Base-by-base conservation (phyloP, 2,888 invertebrate species). In the Trissoscelio sp. region DNA sequence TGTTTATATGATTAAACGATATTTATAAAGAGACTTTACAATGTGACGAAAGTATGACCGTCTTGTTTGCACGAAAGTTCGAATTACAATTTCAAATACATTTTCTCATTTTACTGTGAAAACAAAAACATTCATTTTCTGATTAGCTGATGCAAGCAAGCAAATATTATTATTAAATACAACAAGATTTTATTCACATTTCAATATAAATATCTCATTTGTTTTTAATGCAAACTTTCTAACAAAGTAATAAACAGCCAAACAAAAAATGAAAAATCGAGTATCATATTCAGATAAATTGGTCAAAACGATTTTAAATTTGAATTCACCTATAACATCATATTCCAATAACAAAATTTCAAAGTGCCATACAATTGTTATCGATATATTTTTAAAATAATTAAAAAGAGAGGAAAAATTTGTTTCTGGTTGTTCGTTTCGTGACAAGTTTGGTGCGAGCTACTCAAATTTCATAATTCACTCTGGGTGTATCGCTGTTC, bases 401-500 rank as follows among this genome's bases (percentile, higher is more conserved):
- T 60, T 37, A 53, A 11, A 62, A 18, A 39, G 42, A 53, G 34
- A 24, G 28, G 12, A 53, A 75, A 75, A 67, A 60, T 60, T 58
- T 64, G 46, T 64, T 24, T 53, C 64, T 46, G 46, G 69, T 42
- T 44, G 57, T 55, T 46, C 60, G 28, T 60, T 79, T 51, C 79
- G 67, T 79, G 79, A 73, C 72, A 72, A 67, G 37, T 79, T 67
- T 67, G 60, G 24, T 53, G 18, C 51, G n/a, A 67, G 72, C 79
- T 79, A 79, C 53, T 73, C 58, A 73, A 73, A 79, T 79, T 79
- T 73, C 37, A 79, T 73, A 73, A 73, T 73, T 73, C 34, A 51
- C 60, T 67, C 34, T 2, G 58, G 20, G 34, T 79, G 48, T 66
- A 72, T 72, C 42, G 67, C n/a, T 53, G 53, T 55, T 46, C 55